Evolutionary conservation across 2,113 vertebrate species (phyloP).

Genomic region (Ellobius talpinus): DNA sequence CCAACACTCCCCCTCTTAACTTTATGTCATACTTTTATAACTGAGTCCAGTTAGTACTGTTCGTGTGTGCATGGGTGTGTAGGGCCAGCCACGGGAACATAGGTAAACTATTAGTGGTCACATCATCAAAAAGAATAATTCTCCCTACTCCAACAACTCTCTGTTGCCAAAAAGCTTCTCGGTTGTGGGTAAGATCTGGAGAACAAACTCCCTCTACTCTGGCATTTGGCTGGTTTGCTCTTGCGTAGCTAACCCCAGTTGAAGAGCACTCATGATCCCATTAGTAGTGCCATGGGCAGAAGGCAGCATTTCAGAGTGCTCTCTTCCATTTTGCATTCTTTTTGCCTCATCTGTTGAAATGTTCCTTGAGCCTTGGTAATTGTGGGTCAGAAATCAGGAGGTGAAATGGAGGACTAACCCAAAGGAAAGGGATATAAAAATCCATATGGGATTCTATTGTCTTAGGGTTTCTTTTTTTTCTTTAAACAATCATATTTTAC

Average conservation of each 20-base stretch:
- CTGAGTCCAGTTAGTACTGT: neutral
- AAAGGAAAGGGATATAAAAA: neutral
- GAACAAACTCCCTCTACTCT: neutral
- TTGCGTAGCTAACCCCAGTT: neutral
- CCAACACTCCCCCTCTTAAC: neutral
- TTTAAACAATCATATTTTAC: no score
- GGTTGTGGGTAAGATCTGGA: no score
- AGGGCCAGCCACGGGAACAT: neutral
- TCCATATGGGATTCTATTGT: neutral
- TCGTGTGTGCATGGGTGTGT: neutral
- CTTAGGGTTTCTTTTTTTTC: neutral
- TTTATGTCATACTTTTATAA: neutral
- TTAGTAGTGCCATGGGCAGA: neutral
- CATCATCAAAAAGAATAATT: neutral
- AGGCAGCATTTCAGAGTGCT: neutral
- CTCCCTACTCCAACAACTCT: neutral
- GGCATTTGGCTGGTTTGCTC: neutral
- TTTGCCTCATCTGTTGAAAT: neutral
- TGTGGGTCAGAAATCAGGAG: neutral
- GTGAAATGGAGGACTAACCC: neutral
- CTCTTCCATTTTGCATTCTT: neutral
- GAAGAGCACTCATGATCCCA: neutral
- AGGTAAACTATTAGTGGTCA: neutral
- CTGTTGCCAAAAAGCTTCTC: neutral
- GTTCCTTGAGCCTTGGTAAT: neutral